A percentile compares a stretch with the other conserved stretches of the same genome.
Evolutionary conservation across 2,888 invertebrate species (phyloP).

Genomic region (Mesorhabditis spiculigera): DNA sequence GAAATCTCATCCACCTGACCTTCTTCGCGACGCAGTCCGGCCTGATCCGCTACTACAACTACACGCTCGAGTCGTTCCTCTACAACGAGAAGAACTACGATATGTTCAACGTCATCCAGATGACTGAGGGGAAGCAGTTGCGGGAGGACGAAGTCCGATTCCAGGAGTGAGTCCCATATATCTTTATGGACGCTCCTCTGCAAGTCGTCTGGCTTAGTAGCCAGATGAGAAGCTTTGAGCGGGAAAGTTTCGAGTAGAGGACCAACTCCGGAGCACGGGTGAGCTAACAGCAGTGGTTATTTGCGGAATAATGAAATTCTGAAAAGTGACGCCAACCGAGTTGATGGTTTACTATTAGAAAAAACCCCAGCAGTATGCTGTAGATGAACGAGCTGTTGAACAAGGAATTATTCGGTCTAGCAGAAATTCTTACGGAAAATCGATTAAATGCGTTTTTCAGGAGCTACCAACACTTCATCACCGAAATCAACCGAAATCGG

Average conservation of each 20-base stretch:
- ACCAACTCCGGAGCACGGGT: too few species aligned
- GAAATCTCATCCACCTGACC: conserved; percentile 50
- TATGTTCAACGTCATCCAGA: conserved; percentile 25
- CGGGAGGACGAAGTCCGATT: neutral
- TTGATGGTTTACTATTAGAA: too few species aligned
- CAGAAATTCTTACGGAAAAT: too few species aligned
- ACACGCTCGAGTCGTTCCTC: conserved; percentile 36
- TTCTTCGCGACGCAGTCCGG: conserved; percentile 57
- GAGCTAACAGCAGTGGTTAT: too few species aligned
- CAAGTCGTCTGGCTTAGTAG: too few species aligned
- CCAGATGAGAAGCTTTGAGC: too few species aligned
- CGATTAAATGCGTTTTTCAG: conserved; percentile 21
- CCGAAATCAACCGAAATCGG: conserved; percentile 46
- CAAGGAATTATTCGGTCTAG: too few species aligned
- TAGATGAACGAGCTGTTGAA: neutral
- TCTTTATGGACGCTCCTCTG: too few species aligned
- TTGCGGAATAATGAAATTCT: too few species aligned
- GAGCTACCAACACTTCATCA: conserved; percentile 55
- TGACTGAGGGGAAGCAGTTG: neutral
- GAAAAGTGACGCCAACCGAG: too few species aligned
- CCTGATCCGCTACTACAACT: conserved; percentile 51
- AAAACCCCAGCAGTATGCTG: too few species aligned
- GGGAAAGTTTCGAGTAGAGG: too few species aligned
- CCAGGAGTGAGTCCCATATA: neutral
- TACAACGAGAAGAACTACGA: conserved; percentile 35